phyloP scores from a whole-genome alignment of 1,140 invertebrate genomes.

The Ditylenchus dipsaci region DNA sequence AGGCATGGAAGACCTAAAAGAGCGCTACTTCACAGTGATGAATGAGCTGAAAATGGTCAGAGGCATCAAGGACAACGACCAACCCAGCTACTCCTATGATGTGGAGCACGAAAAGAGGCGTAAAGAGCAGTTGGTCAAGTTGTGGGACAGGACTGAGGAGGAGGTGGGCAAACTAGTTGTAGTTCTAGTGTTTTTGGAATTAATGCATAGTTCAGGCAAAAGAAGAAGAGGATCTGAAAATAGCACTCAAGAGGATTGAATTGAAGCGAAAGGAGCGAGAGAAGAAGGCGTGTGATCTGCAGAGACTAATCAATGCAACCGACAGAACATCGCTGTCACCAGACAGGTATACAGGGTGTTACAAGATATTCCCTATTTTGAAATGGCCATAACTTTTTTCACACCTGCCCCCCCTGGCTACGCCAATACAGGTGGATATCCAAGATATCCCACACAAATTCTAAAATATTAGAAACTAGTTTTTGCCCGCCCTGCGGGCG shows the following conservation, averaged over 20 bases:
- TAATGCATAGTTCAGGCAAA: slow-evolving; percentile 72
- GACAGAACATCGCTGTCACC: slow-evolving; percentile 37
- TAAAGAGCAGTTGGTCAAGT: slow-evolving; percentile 84
- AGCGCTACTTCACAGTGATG: slow-evolving; percentile 70
- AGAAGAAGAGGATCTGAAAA: slow-evolving; percentile 86
- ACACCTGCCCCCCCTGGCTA: too few species aligned
- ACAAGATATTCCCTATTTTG: too few species aligned
- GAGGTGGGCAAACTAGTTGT: too few species aligned
- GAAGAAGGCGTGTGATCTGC: slow-evolving; percentile 92
- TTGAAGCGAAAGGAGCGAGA: slow-evolving; percentile 93
- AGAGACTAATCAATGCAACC: slow-evolving; percentile 86
- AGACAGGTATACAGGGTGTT: slow-evolving; percentile 29
- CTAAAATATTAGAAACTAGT: too few species aligned
- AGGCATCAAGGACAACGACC: slow-evolving; percentile 64
- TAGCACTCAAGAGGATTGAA: slow-evolving; percentile 91
- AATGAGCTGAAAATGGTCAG: slow-evolving; percentile 63
- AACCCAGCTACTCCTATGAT: slow-evolving; percentile 83
- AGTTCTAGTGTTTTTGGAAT: slow-evolving; percentile 19
- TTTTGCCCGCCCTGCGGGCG: too few species aligned
- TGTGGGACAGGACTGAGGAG: slow-evolving; percentile 87
- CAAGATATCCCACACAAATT: too few species aligned
- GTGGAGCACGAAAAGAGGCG: slow-evolving; percentile 86
- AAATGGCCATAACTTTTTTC: too few species aligned
- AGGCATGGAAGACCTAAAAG: slow-evolving; percentile 90
- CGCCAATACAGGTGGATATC: too few species aligned